Base-by-base conservation (phyloP, 2,113 vertebrate species). In the Gavialis gangeticus region DNA sequence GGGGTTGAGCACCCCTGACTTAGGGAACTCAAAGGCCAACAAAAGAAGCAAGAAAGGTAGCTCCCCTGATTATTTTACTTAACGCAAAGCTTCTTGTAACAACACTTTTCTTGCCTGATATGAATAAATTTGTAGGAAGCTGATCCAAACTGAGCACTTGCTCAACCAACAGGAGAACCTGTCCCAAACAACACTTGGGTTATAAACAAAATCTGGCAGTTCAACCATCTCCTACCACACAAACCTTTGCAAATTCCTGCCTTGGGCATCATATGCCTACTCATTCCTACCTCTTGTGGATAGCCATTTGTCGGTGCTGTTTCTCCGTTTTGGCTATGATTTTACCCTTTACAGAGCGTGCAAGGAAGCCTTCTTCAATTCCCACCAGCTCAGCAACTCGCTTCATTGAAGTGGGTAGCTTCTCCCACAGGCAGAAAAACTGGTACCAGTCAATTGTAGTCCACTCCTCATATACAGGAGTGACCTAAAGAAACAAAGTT, bases 361-460 rank as follows among this genome's bases (percentile, higher is more conserved):
- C 99, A 66, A 99, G 98, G 95, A 99, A 99, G 3, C 98, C 98
- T 97, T 99, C 99, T 97, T 99, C 99, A 79, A 99, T 97, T 7
- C 99, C 99, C 56, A 99, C 99, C 95, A 99, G 96, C 93, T 99
- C 99, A 73, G 99, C 99, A 37, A 99, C 99, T 77, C 99, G 98
- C 97, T 98, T 99, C 99, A 99, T 99, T 22, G 99, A 99, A 28
- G 98, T 98, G 4, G 99, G 98, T 75, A 99, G 96, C 95, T 99
- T 98, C 90, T 99, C 99, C 99, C 99, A 99, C 27, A 99, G 96
- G 95, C 99, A 99, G 96, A 99, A 99, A 95, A 99, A 99, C 95
- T 99, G 98, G 94, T 99, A 99, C 99, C 99, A 99, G 84, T 99
- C 99, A 91, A 99, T 99, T 82, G 98, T 98, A 5, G 98, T 98